Conservation (phyloP, 2,888 invertebrate genomes). For the Plutella xylostella region DNA sequence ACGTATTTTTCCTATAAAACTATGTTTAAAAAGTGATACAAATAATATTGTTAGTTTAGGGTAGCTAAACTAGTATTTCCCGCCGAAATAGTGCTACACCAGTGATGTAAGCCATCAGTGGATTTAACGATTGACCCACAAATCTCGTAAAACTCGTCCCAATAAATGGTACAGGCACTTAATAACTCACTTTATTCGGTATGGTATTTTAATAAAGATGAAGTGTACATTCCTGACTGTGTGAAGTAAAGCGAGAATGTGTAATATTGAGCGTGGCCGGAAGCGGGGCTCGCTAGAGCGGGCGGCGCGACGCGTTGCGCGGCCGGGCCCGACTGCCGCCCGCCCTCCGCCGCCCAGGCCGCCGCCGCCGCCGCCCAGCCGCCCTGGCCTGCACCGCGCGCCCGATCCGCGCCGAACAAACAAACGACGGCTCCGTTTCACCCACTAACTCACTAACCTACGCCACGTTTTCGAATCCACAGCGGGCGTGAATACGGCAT, state of each 20-base stretch:
- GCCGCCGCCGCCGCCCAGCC: conserved; percentile 37
- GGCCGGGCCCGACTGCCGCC: conserved; percentile 63
- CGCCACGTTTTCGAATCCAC: neutral
- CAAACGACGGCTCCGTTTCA: too few species aligned
- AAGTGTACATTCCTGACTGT: neutral
- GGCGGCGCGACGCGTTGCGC: conserved; percentile 44
- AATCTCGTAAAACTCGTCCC: conserved; percentile 29
- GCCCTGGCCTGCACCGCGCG: conserved; percentile 39
- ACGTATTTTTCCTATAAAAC: too few species aligned
- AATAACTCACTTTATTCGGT: neutral
- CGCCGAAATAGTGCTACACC: conserved; percentile 46
- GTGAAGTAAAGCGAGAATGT: neutral
- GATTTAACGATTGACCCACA: conserved; percentile 53
- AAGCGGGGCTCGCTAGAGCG: conserved; percentile 26
- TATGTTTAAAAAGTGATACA: too few species aligned
- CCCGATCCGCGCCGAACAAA: neutral
- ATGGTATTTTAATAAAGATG: conserved; percentile 3
- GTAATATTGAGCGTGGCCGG: conserved; percentile 44
- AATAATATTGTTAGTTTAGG: neutral
- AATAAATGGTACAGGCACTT: neutral
- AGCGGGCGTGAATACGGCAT: neutral
- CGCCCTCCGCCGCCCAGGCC: conserved; percentile 29
- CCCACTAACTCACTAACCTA: too few species aligned
- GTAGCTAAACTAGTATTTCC: conserved; percentile 33
- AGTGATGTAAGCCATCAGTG: conserved; percentile 56